Percentiles rank a stretch among this genome's conserved stretches.
Conservation (phyloP, 1,140 invertebrate genomes). For the Bombus vancouverensis region DNA sequence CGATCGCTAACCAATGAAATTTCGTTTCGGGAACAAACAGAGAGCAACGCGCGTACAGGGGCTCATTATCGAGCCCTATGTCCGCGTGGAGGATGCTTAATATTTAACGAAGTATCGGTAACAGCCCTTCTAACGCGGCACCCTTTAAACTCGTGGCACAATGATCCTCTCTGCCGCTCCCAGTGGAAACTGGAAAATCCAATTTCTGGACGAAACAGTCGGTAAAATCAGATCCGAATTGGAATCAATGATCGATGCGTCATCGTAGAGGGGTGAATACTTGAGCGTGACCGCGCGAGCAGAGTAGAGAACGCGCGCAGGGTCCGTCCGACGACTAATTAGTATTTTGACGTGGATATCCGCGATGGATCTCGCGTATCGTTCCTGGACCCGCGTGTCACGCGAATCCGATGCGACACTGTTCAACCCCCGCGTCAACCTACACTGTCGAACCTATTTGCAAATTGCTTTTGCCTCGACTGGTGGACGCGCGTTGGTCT, state of each 20-base stretch:
- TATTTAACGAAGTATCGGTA: conserved; percentile 35
- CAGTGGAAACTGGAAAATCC: conserved; percentile 19
- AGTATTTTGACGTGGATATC: conserved; percentile 61
- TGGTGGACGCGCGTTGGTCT: conserved; percentile 61
- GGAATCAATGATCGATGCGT: conserved; percentile 53
- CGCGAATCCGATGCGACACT: conserved; percentile 62
- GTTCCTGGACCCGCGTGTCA: conserved; percentile 40
- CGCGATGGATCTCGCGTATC: conserved; percentile 55
- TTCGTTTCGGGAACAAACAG: background rate
- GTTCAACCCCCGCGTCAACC: conserved; percentile 43
- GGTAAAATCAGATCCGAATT: conserved; percentile 44
- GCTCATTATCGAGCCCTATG: background rate
- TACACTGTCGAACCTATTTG: conserved; percentile 65
- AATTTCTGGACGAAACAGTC: conserved; percentile 15
- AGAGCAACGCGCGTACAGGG: background rate
- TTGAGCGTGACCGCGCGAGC: conserved; percentile 22
- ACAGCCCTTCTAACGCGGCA: background rate
- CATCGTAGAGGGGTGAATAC: conserved; percentile 41
- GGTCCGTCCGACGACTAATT: conserved; percentile 49
- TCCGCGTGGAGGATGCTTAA: background rate
- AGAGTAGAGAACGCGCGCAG: background rate
- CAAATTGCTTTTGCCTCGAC: conserved; percentile 70
- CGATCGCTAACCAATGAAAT: background rate
- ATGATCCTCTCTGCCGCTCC: conserved; percentile 2
- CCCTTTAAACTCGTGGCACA: background rate